phyloP scores from a whole-genome alignment of 2,888 invertebrate genomes.

The Drosophila nigritarsus region DNA sequence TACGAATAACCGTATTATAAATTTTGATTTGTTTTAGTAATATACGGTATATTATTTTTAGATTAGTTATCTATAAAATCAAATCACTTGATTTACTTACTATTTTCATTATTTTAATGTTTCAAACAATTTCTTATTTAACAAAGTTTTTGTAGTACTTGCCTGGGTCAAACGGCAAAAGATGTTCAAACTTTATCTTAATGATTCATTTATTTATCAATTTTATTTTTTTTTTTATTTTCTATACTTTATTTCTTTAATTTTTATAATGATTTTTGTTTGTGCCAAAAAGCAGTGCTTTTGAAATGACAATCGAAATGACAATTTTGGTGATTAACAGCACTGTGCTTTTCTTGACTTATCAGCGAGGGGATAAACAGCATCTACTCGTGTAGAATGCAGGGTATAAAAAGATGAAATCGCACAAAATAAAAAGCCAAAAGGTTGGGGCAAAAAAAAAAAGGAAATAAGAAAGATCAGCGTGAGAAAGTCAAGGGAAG shows the following conservation, averaged over 20 bases:
- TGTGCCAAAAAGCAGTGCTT: too few species aligned
- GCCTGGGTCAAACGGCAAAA: not conserved
- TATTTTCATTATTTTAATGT: not conserved
- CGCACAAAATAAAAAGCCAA: conserved; percentile 8
- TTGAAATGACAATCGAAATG: not conserved
- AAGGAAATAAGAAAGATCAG: conserved; percentile 22
- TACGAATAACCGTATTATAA: too few species aligned
- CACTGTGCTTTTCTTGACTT: conserved; percentile 6
- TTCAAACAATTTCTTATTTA: not conserved
- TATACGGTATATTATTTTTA: too few species aligned
- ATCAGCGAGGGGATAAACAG: not conserved
- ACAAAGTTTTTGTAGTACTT: not conserved
- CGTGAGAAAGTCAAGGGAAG: conserved; percentile 21
- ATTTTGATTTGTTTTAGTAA: not conserved
- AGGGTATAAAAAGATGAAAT: conserved; percentile 30
- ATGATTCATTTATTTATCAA: not conserved
- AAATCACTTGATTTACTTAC: not conserved
- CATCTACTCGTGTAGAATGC: not conserved
- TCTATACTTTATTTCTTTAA: not conserved
- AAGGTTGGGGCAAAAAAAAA: not conserved
- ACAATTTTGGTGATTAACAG: not conserved
- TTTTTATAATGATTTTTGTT: not conserved
- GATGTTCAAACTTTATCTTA: not conserved
- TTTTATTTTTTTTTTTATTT: not conserved
- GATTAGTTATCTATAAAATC: not conserved